Evolutionary conservation across 2,888 invertebrate species (phyloP), one percentile per base, ranked within the genome.

Genomic region (Ditula angustiorana): DNA sequence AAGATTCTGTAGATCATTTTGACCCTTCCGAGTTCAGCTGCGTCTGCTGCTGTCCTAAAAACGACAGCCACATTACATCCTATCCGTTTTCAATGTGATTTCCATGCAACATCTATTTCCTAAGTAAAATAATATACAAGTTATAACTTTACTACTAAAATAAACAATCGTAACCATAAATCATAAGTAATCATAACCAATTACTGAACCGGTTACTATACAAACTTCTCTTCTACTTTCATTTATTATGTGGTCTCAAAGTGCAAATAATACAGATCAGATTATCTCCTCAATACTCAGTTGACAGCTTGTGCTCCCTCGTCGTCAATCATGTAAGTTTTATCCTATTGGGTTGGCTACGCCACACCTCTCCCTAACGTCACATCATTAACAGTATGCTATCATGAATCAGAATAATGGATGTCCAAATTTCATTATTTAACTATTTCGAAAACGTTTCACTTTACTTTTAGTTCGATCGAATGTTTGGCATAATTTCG

Each of bases 1-100:
- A n/a, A n/a, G n/a, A n/a, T n/a, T n/a, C n/a, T n/a, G n/a, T n/a
- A n/a, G n/a, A n/a, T n/a, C n/a, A n/a, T n/a, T n/a, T n/a, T n/a
- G n/a, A n/a, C n/a, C n/a, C n/a, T n/a, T n/a, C n/a, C n/a, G n/a
- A n/a, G n/a, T n/a, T n/a, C n/a, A n/a, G n/a, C n/a, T n/a, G n/a
- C n/a, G n/a, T n/a, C n/a, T n/a, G n/a, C n/a, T n/a, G n/a, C n/a
- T n/a, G n/a, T n/a, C 35, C 35, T 35, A 10, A 23, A 23, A 19
- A 23, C 53, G 33, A 35, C 30, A 50, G 33, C 5, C 53, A 23
- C 21, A 8, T 19, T 19, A 41, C 16, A 41, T 19, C 16, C 35
- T 41, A 58, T 60, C 26, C 37, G 41, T 57, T 44, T 33, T 5
- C 50, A 52, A 46, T 63, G 57, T 50, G 57, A 63, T 63, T 21